A percentile compares a stretch with the other conserved stretches of the same genome.
Conservation (phyloP, 2,113 vertebrate genomes). For the Phrynosoma blainvillii region DNA sequence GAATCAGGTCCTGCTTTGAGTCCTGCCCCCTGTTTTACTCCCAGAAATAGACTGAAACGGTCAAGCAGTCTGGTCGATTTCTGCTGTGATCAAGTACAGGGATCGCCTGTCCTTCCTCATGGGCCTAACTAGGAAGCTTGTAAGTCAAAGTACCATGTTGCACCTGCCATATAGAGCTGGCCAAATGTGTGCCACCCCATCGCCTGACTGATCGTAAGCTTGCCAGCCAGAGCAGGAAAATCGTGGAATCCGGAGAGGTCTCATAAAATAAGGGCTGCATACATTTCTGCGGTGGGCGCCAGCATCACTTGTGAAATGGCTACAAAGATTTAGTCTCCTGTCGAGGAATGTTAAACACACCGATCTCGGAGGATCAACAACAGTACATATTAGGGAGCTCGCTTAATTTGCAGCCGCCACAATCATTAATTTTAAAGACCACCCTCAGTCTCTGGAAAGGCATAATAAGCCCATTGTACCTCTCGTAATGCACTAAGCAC, state of each 20-base stretch:
- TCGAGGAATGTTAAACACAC: slow-evolving; percentile 84
- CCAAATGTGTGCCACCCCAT: neutral
- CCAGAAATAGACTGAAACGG: no score
- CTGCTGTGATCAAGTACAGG: neutral
- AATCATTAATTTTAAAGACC: slow-evolving; percentile 83
- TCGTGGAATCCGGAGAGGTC: slow-evolving; percentile 23
- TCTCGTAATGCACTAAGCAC: slow-evolving; percentile 65
- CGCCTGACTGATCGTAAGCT: neutral
- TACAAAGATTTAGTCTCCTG: slow-evolving; percentile 80
- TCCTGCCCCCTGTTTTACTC: no score
- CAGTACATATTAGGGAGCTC: slow-evolving; percentile 80
- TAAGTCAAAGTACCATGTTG: neutral
- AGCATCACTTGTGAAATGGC: slow-evolving; percentile 77
- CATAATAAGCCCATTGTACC: slow-evolving; percentile 70
- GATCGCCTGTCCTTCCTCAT: neutral
- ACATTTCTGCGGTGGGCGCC: slow-evolving; percentile 77
- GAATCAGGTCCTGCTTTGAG: no score
- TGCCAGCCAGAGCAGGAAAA: slow-evolving; percentile 29
- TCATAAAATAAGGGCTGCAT: slow-evolving; percentile 70
- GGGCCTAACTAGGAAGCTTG: no score
- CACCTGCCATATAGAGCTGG: slow-evolving; percentile 52
- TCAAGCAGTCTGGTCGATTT: no score
- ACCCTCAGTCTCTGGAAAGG: slow-evolving; percentile 78
- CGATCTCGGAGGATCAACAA: slow-evolving; percentile 75
- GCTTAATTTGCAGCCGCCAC: slow-evolving; percentile 79